Percentiles rank a stretch among this genome's conserved stretches.
Evolutionary conservation across 2,888 invertebrate genomes (phyloP).

Genomic region (Ecliptopera silaceata): DNA sequence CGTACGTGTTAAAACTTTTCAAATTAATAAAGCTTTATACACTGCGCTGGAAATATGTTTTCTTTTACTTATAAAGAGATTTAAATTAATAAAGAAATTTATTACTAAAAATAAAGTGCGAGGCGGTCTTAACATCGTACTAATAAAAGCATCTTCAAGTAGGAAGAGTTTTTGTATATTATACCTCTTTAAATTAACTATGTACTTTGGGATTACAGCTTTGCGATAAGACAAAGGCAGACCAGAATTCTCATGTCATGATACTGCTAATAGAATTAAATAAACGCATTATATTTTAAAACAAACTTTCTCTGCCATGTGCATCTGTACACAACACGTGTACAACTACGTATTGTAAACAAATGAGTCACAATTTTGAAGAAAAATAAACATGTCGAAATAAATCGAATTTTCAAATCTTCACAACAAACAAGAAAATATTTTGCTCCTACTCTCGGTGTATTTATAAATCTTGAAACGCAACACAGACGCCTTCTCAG

Average conservation of each 20-base stretch:
- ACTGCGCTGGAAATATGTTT: too few species aligned
- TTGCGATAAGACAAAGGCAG: slow-evolving; percentile 11
- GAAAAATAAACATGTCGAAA: slow-evolving; percentile 30
- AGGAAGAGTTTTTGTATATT: too few species aligned
- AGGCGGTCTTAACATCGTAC: too few species aligned
- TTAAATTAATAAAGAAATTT: too few species aligned
- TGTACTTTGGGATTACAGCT: neutral
- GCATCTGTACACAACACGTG: slow-evolving; percentile 32
- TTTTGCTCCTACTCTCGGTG: neutral
- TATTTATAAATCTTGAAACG: neutral
- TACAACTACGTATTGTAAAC: slow-evolving; percentile 26
- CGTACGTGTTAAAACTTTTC: too few species aligned
- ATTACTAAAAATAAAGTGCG: too few species aligned
- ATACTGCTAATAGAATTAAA: slow-evolving; percentile 24
- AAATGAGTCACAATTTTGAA: slow-evolving; percentile 30
- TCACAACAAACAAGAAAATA: slow-evolving; percentile 26
- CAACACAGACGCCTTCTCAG: neutral
- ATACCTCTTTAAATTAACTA: too few species aligned
- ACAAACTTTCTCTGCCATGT: slow-evolving; percentile 11
- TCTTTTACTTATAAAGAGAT: too few species aligned
- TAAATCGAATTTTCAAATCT: slow-evolving; percentile 7
- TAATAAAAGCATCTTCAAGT: too few species aligned
- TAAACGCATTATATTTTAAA: slow-evolving; percentile 10
- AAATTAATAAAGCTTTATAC: too few species aligned
- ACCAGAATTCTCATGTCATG: slow-evolving; percentile 14